These are phyloP conservation scores for Empidonax traillii DNA, from an alignment of 2,113 vertebrate genomes.

Conservation along the genomic window DNA sequence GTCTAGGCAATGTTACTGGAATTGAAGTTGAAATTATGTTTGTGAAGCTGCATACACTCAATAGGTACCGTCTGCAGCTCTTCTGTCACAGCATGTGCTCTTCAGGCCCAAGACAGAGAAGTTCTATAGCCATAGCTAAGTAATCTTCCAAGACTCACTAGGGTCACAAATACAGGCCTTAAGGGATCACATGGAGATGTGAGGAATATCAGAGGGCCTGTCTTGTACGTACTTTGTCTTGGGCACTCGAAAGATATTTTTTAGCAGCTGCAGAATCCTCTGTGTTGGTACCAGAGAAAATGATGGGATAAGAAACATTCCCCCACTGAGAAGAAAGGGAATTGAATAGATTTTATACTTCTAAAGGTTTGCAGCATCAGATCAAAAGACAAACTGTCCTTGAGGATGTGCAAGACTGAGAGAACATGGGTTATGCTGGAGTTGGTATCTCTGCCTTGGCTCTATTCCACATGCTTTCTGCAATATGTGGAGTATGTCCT, in stretches of 20 bases:
- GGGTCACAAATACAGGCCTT: neutral
- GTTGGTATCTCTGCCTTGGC: constrained; percentile 65
- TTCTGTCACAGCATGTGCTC: neutral
- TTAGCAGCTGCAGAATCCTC: neutral
- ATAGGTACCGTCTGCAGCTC: neutral
- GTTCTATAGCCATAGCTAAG: neutral
- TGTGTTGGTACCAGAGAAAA: neutral
- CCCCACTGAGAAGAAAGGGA: neutral
- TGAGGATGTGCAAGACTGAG: constrained; percentile 46
- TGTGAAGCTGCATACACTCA: neutral
- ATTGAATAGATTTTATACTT: neutral
- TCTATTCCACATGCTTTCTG: constrained; percentile 64
- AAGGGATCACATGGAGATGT: neutral
- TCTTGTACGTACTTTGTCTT: neutral
- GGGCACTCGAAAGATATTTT: neutral
- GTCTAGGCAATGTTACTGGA: neutral
- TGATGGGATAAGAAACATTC: neutral
- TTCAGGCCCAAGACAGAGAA: neutral
- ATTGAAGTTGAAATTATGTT: neutral
- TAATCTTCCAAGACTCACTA: neutral
- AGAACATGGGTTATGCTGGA: constrained; percentile 47
- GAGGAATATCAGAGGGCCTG: neutral
- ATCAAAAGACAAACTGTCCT: constrained; percentile 59
- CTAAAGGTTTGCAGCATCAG: neutral
- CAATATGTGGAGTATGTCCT: constrained; percentile 72